Conservation (phyloP, 2,113 vertebrate species). For the Sclerurus mexicanus region DNA sequence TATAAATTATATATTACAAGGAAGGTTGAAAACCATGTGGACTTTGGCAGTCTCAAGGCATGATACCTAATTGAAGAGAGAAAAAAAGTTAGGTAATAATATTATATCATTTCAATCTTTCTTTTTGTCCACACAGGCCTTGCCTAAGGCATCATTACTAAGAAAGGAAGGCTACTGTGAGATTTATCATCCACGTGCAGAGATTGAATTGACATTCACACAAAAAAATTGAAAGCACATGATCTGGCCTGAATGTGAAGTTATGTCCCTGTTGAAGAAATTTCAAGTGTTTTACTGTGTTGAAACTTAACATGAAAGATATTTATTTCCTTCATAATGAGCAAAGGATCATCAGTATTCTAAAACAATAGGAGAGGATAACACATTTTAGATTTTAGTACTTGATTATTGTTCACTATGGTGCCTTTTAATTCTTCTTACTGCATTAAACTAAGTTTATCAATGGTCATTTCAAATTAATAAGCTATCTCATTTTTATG, state of each 20-base stretch:
- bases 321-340: background rate
- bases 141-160: background rate
- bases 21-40: background rate
- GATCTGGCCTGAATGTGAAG: background rate
- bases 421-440: background rate
- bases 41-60: background rate
- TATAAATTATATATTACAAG: background rate
- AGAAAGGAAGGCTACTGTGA: background rate
- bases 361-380: background rate
- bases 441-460: background rate
- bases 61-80: background rate
- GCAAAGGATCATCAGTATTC: background rate
- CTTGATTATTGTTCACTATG: rapidly evolving
- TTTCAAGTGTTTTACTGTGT: background rate
- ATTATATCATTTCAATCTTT: background rate
- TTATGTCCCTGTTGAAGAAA: background rate
- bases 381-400: background rate
- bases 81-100: background rate
- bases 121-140: background rate
- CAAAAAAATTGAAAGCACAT: background rate
- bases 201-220: background rate
- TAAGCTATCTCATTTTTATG: background rate
- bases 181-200: background rate
- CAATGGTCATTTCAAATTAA: background rate
- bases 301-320: background rate